Conservation (phyloP, 2,113 vertebrate species). For the Mesitornis unicolor region DNA sequence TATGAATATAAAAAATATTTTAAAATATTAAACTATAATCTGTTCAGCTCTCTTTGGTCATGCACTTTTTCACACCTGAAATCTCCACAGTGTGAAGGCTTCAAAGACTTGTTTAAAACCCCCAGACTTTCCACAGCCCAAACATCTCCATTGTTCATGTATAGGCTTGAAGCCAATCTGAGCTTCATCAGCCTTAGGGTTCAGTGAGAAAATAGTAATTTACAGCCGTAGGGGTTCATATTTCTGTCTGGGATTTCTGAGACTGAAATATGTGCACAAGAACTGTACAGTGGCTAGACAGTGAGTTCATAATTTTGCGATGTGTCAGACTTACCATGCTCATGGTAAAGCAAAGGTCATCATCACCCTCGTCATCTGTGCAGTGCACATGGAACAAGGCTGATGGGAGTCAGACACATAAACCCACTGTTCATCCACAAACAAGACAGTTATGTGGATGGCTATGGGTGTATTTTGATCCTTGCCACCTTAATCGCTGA, state of each 20-base stretch:
- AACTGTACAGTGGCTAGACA: conserved; percentile 22
- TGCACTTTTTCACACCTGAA: not conserved
- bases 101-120: not conserved
- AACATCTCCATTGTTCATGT: not conserved
- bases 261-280: not conserved
- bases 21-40: not conserved
- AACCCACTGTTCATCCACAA: not conserved
- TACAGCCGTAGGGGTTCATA: not conserved
- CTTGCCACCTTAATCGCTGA: not conserved
- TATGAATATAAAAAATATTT: not conserved
- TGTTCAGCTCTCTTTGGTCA: not conserved
- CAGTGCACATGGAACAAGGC: not conserved
- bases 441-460: not conserved
- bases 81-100: not conserved
- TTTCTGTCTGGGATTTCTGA: conserved; percentile 19
- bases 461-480: not conserved
- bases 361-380: not conserved
- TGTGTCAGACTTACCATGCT: not conserved
- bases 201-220: conserved; percentile 2
- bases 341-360: not conserved
- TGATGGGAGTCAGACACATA: not conserved
- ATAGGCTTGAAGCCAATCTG: not conserved
- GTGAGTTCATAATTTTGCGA: not conserved
- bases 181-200: not conserved
- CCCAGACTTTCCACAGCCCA: not conserved